Evolutionary conservation across 1,140 invertebrate genomes (phyloP), one percentile per base, ranked within the genome.

Genomic region (Acromyrmex echinatior): DNA sequence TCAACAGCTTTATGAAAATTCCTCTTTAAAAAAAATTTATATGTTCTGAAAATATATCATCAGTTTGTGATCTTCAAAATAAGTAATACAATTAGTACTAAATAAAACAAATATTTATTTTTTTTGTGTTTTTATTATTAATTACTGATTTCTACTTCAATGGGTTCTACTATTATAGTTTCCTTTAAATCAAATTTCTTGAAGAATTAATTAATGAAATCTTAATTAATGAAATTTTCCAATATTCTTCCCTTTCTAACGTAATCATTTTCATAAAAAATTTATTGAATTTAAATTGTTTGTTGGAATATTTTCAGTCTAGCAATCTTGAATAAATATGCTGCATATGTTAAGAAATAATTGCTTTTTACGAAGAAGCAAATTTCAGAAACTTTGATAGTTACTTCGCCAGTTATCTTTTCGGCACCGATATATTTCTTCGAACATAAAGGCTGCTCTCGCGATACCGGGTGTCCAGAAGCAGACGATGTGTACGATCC

Each of bases 381-480:
- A 81, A 81, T 82, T 62, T 82, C 18, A 14, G 39, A 62, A 74
- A 82, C 68, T 73, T 82, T 2, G 39, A 51, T 35, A 35, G 39
- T 45, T 81, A 31, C 65, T 35, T 39, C 49, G 12, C 45, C 35
- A 53, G 79, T 25, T 82, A 82, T 81, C 65, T 71, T 81, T 71
- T 81, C 21, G 79, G 31, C 51, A 70, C 28, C 21, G 63, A 74
- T 86, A 73, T 86, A 90, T 89, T 81, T 87, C 87, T 89, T 77
- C 77, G 31, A 9, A 12, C 87, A 87, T 89, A 90, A 89, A 90
- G 62, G 70, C 58, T 12, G 60, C 4, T 31, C 66, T 12, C 56
- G 81, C 82, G 68, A 88, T 60, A 77, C 78, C 31, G 53, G 45
- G 65, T 79, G 89, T 74, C 80, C 87, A 53, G 51, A 49, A n/a